A percentile compares a stretch with the other conserved stretches of the same genome.
Conservation (phyloP, 2,888 invertebrate genomes). For the Microplitis deprimator region DNA sequence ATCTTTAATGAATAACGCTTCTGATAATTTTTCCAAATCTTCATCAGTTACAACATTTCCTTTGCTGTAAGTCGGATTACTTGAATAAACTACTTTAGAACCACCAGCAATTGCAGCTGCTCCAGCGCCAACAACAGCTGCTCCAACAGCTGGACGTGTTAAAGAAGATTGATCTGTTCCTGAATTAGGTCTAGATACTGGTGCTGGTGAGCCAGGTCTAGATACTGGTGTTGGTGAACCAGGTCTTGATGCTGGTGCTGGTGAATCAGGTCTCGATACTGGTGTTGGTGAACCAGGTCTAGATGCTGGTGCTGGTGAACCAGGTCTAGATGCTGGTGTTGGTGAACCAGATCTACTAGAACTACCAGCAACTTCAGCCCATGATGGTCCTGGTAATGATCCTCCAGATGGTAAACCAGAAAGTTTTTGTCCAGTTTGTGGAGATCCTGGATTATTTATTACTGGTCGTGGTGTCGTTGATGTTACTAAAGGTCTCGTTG, state of each 20-base stretch:
- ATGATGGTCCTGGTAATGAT: slow-evolving; percentile 1
- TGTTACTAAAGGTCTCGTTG: background rate
- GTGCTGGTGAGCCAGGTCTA: slow-evolving; percentile 53
- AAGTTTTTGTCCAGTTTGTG: background rate
- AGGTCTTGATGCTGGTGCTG: slow-evolving; percentile 30
- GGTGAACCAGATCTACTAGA: slow-evolving; percentile 7
- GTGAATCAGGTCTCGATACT: slow-evolving; percentile 1
- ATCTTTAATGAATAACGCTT: slow-evolving; percentile 81
- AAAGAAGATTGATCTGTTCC: slow-evolving; percentile 38
- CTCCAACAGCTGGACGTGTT: slow-evolving; percentile 44
- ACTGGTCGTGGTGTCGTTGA: slow-evolving; percentile 36
- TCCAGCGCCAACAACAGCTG: slow-evolving; percentile 49
- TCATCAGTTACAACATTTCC: slow-evolving; percentile 74
- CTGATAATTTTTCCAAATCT: slow-evolving; percentile 80
- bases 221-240: slow-evolving; percentile 48
- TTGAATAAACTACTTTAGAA: slow-evolving; percentile 52
- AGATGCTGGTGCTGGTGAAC: slow-evolving; percentile 34
- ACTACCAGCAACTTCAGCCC: background rate
- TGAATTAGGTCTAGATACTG: slow-evolving; percentile 48
- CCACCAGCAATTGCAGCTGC: slow-evolving; percentile 36
- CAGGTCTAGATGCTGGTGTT: background rate
- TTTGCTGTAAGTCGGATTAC: slow-evolving; percentile 66
- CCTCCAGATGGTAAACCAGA: slow-evolving; percentile 6
- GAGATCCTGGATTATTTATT: slow-evolving; percentile 20
- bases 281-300: slow-evolving; percentile 8